Conservation (phyloP, 2,888 invertebrate genomes). For the Heliconius aoede region DNA sequence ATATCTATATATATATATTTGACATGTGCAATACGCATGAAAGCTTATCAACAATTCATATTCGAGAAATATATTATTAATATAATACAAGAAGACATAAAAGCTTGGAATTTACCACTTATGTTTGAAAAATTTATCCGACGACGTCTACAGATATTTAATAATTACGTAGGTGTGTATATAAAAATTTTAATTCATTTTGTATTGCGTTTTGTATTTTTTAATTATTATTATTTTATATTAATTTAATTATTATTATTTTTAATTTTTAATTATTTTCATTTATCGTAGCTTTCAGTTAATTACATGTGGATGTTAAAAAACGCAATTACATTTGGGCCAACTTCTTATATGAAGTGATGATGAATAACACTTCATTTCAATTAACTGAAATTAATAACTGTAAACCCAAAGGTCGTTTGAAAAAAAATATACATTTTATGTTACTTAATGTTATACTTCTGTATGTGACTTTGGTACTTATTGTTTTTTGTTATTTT, state of each 20-base stretch:
- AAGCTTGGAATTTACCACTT: constrained; percentile 46
- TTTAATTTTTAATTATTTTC: neutral
- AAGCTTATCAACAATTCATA: too few species aligned
- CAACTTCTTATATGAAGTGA: too few species aligned
- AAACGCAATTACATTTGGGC: neutral
- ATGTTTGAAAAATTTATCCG: too few species aligned
- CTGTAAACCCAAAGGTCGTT: too few species aligned
- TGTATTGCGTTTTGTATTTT: constrained; percentile 3
- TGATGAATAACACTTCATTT: too few species aligned
- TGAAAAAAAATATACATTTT: too few species aligned
- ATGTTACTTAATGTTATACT: neutral
- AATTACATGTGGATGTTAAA: neutral
- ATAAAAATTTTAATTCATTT: constrained; percentile 6
- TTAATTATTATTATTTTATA: neutral
- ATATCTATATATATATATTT: too few species aligned
- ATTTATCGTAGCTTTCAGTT: neutral
- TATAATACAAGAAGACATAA: too few species aligned
- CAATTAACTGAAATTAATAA: too few species aligned
- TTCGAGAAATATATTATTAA: too few species aligned
- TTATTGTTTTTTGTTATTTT: constrained; percentile 1
- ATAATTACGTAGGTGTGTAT: constrained; percentile 14
- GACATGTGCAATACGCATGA: neutral
- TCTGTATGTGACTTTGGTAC: neutral
- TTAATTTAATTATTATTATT: too few species aligned
- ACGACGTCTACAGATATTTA: too few species aligned